These are phyloP conservation scores for Oostethus manadensis DNA, from an alignment of 2,113 vertebrate species.

Conservation along the genomic window DNA sequence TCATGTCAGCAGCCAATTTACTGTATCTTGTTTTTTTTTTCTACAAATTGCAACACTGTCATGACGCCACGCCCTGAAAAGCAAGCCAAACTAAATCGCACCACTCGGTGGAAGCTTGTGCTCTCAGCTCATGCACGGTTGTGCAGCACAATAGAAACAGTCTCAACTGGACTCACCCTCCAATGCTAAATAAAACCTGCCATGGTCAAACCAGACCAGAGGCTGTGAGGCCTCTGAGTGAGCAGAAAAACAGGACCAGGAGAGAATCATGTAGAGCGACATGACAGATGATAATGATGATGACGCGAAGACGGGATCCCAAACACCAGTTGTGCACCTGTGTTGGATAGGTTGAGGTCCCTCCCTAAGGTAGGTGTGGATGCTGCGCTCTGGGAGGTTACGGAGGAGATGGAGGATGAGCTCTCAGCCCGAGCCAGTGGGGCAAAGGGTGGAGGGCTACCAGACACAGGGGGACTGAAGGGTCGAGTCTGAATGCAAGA, in stretches of 20 bases:
- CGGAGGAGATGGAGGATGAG: conserved; percentile 94
- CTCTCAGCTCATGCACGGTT: conserved; percentile 33
- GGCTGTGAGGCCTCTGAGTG: conserved; percentile 93
- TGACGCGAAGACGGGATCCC: conserved; percentile 24
- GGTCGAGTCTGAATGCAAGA: conserved; percentile 79
- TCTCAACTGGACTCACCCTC: conserved; percentile 88
- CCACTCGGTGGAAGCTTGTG: conserved; percentile 1
- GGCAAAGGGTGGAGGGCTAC: conserved; percentile 91
- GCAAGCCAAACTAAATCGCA: conserved; percentile 4
- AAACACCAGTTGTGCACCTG: conserved; percentile 54
- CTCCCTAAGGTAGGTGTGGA: conserved; percentile 95
- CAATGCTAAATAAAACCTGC: conserved; percentile 99
- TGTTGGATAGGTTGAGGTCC: conserved; percentile 67
- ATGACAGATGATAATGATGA: conserved; percentile 70
- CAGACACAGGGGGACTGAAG: conserved; percentile 90
- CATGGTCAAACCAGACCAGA: conserved; percentile 98
- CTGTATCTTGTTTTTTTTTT: too few relatives aligned
- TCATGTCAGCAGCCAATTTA: too few relatives aligned
- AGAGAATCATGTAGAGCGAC: conserved; percentile 70
- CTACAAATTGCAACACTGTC: too few relatives aligned
- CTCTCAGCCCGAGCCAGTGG: conserved; percentile 94
- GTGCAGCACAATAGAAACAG: conserved; percentile 3
- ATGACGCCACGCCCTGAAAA: not conserved
- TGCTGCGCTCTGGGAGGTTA: conserved; percentile 90
- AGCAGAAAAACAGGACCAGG: conserved; percentile 78